Conservation (phyloP, 1,140 invertebrate species). For the Nomia melanderi region DNA sequence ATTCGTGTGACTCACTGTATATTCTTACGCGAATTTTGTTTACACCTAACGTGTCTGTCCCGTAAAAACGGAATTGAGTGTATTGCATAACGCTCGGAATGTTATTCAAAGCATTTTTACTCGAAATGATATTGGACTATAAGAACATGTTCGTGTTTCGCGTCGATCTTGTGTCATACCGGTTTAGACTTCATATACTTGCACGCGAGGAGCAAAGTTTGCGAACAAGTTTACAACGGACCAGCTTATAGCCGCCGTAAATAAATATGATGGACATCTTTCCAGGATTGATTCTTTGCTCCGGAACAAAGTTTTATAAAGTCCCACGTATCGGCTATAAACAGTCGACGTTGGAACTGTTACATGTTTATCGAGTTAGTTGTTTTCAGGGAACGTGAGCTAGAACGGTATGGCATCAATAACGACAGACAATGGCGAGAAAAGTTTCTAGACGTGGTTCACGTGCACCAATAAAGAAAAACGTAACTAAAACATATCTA, state of each 20-base stretch:
- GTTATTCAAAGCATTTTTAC: too few relatives aligned
- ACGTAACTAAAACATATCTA: too few relatives aligned
- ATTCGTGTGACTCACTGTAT: too few relatives aligned
- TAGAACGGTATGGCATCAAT: neutral
- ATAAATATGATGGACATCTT: conserved; percentile 1
- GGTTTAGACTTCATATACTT: too few relatives aligned
- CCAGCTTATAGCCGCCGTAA: neutral
- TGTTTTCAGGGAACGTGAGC: neutral
- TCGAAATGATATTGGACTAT: too few relatives aligned
- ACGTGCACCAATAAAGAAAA: too few relatives aligned
- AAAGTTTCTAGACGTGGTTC: too few relatives aligned
- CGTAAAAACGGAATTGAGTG: too few relatives aligned
- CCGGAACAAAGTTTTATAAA: neutral
- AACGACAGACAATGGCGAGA: neutral
- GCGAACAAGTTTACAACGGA: neutral
- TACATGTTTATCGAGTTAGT: neutral
- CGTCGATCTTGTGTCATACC: neutral
- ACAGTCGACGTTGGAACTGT: neutral
- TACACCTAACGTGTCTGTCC: too few relatives aligned
- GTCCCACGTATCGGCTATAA: neutral
- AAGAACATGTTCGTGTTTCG: neutral
- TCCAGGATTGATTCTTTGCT: neutral
- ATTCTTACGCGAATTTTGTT: too few relatives aligned
- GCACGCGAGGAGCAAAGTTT: neutral
- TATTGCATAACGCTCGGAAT: too few relatives aligned